Base-by-base conservation (phyloP, 2,888 invertebrate species). In the Lepidocyrtoides sp. region DNA sequence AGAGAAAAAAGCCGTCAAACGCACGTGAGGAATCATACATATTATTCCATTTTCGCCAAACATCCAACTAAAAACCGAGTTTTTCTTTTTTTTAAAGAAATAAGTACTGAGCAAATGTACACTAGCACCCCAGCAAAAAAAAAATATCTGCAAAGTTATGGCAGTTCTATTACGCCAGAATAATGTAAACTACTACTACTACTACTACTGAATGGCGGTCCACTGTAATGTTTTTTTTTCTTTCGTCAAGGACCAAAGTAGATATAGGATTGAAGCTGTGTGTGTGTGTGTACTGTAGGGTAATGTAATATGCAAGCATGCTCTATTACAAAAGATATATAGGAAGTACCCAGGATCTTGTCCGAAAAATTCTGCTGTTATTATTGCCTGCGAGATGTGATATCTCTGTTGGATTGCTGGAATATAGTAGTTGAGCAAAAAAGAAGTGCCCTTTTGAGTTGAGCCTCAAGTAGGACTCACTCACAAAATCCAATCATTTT, bases 1-100 rank as follows among this genome's bases (percentile, higher is more conserved):
- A 91, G 57, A 86, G 69, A 89, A 85, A 89, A 89, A 91, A 92
- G 91, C 92, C 92, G 92, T 93, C 92, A 92, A 91, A 89, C 88
- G 93, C 92, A 93, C 94, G 94, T 94, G 94, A 94, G 93, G 91
- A 92, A 84, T 92, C 92, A 93, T 92, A 91, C 92, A 93, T 89
- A 93, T 92, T 91, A 69, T 72, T 57, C 54, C 44, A 82, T 92
- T 77, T 83, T 89, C 84, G 29, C 12, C n/a, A 72, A 72, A 91
- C 83, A 41, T 29, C 23, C 72, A 63, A 32, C 51, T 26, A 66
- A 69, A 75, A 86, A 57, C 14, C 48, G 41, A 89, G 29, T 72
- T 69, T 72, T 36, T 23, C 60, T 14, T n/a, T n/a, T n/a, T 51
- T 54, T 77, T 14, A 51, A 77, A 69, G n/a, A 29, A 51, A 44